Conservation (phyloP, 2,113 vertebrate genomes). For the Megaleporinus macrocephalus region DNA sequence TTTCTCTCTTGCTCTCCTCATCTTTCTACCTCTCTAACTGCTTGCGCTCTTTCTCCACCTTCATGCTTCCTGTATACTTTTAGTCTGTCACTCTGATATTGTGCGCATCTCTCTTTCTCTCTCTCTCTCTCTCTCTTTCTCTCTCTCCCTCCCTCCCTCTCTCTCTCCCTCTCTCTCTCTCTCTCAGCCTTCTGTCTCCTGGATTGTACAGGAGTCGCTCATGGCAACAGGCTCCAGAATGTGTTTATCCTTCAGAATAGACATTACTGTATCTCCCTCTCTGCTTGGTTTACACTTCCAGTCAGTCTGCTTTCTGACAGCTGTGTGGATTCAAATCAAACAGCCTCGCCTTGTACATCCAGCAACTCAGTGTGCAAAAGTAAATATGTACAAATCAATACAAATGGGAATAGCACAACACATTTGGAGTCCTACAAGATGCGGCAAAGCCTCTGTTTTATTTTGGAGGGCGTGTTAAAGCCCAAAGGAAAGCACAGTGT, state of each 20-base stretch:
- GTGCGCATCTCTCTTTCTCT: neutral
- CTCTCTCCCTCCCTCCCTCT: neutral
- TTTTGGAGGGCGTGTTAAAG: neutral
- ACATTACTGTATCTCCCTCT: conserved; percentile 28
- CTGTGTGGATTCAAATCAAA: conserved; percentile 33
- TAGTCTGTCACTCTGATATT: neutral
- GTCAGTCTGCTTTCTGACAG: conserved; percentile 25
- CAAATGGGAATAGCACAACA: neutral
- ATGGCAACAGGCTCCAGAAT: conserved; percentile 43
- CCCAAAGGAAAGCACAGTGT: neutral
- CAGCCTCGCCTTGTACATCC: conserved; percentile 14
- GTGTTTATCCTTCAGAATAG: conserved; percentile 35
- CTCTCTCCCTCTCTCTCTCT: conserved; percentile 4
- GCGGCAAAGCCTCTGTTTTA: neutral
- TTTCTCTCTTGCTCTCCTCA: neutral
- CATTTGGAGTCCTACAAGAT: neutral
- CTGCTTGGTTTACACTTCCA: conserved; percentile 9
- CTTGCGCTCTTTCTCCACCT: conserved; percentile 14
- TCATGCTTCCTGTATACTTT: neutral
- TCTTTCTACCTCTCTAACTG: neutral
- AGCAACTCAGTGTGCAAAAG: conserved; percentile 3
- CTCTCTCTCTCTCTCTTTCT: conserved; percentile 51
- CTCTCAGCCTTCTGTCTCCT: neutral
- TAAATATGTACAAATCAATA: conserved; percentile 8
- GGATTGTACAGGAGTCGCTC: conserved; percentile 40